A percentile compares a stretch with the other conserved stretches of the same genome.
Conservation (phyloP, 1,140 invertebrate genomes). For the Camponotus pennsylvanicus region DNA sequence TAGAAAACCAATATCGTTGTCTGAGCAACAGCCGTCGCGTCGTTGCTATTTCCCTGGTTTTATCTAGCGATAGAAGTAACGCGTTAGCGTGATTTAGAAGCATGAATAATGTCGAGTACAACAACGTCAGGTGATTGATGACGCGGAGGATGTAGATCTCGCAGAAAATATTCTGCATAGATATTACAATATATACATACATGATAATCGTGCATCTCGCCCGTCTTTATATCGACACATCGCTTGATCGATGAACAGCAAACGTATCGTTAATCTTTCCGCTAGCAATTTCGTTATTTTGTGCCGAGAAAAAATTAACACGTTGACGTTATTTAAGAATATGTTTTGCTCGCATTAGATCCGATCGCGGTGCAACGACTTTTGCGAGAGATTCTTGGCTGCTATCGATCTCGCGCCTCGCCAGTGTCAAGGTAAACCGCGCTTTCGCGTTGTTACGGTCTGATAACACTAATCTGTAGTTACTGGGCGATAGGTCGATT, state of each 20-base stretch:
- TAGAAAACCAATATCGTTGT: conserved; percentile 27
- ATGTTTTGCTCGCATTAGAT: not conserved
- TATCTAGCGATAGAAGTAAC: conserved; percentile 27
- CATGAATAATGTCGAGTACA: conserved; percentile 44
- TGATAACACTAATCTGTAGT: conserved; percentile 85
- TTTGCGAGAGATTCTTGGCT: conserved; percentile 42
- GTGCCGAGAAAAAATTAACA: not conserved
- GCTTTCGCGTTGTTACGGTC: conserved; percentile 82
- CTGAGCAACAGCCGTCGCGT: not conserved
- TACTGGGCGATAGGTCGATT: conserved; percentile 80
- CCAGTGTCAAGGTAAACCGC: conserved; percentile 84
- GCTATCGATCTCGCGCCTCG: conserved; percentile 77
- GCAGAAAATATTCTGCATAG: conserved; percentile 37
- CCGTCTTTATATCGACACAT: conserved; percentile 30
- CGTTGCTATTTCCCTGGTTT: conserved; percentile 26
- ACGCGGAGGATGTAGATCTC: not conserved
- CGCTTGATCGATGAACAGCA: conserved; percentile 40
- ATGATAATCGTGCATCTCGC: conserved; percentile 36
- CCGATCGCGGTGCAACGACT: conserved; percentile 42
- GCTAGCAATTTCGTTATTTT: not conserved
- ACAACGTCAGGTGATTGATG: conserved; percentile 49
- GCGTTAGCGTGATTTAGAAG: conserved; percentile 50
- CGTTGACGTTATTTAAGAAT: not conserved
- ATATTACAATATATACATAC: conserved; percentile 46
- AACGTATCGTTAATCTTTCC: conserved; percentile 21